A percentile compares a stretch with the other conserved stretches of the same genome.
These are phyloP conservation scores for Umimayanthus chanpuru DNA, from an alignment of 92 coral and sea anemone species.

Conservation along the genomic window DNA sequence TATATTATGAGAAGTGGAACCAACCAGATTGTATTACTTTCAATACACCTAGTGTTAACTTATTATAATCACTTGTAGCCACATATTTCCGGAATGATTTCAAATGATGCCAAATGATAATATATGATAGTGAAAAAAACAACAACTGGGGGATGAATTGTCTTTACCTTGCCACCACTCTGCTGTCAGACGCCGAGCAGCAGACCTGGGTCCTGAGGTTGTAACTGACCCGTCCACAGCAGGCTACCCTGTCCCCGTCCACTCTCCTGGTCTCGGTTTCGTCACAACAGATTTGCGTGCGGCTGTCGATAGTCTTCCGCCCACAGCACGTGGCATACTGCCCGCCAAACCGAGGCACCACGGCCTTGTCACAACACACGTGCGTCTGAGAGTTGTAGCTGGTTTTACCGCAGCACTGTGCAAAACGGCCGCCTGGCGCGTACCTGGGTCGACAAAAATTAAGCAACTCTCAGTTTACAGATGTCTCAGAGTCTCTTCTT, in stretches of 20 bases:
- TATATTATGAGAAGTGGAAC: neutral
- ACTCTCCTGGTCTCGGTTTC: constrained; percentile 22
- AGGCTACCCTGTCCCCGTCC: constrained; percentile 28
- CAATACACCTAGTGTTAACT: no score
- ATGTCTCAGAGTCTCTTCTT: neutral
- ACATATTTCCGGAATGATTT: neutral
- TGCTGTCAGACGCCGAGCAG: constrained; percentile 42
- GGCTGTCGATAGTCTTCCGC: constrained; percentile 20
- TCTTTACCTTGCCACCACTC: constrained; percentile 18
- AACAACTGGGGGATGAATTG: neutral
- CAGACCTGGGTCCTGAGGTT: constrained; percentile 35
- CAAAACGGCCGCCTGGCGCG: constrained; percentile 42
- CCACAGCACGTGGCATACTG: constrained; percentile 49
- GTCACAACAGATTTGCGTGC: constrained; percentile 47
- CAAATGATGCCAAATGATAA: neutral
- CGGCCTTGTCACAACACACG: constrained; percentile 33
- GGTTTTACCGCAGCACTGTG: constrained; percentile 44
- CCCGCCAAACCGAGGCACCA: constrained; percentile 43
- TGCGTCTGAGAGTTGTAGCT: constrained; percentile 41
- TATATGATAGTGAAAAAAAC: no score
- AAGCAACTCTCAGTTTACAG: neutral
- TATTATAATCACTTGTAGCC: no score
- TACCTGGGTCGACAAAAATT: constrained; percentile 8
- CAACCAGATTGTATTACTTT: neutral
- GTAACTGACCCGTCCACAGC: constrained; percentile 45